phyloP scores from a whole-genome alignment of 1,140 invertebrate genomes.

The Tribolium madens region DNA sequence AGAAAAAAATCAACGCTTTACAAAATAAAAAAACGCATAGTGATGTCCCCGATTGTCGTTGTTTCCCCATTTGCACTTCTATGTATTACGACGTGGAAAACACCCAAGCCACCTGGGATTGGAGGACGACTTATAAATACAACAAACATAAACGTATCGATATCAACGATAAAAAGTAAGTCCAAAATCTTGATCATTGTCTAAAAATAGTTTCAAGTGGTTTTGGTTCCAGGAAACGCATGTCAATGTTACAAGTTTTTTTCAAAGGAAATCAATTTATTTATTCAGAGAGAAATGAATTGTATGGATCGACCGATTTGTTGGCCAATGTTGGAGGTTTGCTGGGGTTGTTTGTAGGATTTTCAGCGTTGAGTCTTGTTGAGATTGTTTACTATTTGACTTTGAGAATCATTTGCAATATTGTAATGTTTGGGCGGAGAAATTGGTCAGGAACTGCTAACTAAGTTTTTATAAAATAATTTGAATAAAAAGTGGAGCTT shows the following conservation, averaged over 20 bases:
- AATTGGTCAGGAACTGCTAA: constrained; percentile 51
- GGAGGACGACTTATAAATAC: neutral
- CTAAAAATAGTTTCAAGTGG: constrained; percentile 21
- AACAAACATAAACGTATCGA: neutral
- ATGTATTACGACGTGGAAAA: constrained; percentile 14
- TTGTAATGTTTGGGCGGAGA: constrained; percentile 51
- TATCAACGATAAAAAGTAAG: neutral
- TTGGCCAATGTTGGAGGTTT: constrained; percentile 77
- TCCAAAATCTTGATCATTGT: neutral
- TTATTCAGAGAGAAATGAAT: constrained; percentile 71
- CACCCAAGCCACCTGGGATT: neutral
- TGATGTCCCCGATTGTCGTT: neutral
- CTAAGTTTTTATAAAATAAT: too few relatives aligned
- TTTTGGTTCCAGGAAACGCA: constrained; percentile 63
- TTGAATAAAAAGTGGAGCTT: too few relatives aligned
- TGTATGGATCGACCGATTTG: constrained; percentile 74
- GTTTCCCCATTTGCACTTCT: neutral
- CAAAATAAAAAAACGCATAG: neutral
- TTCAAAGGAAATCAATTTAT: constrained; percentile 76
- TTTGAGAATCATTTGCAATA: constrained; percentile 66
- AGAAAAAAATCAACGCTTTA: constrained; percentile 4
- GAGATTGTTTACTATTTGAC: constrained; percentile 75
- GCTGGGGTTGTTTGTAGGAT: constrained; percentile 75
- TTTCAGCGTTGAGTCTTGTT: constrained; percentile 74
- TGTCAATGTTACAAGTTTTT: constrained; percentile 68